A percentile compares a stretch with the other conserved stretches of the same genome.
These are phyloP conservation scores for Athene noctua DNA, from an alignment of 2,113 vertebrate genomes.

Conservation along the genomic window DNA sequence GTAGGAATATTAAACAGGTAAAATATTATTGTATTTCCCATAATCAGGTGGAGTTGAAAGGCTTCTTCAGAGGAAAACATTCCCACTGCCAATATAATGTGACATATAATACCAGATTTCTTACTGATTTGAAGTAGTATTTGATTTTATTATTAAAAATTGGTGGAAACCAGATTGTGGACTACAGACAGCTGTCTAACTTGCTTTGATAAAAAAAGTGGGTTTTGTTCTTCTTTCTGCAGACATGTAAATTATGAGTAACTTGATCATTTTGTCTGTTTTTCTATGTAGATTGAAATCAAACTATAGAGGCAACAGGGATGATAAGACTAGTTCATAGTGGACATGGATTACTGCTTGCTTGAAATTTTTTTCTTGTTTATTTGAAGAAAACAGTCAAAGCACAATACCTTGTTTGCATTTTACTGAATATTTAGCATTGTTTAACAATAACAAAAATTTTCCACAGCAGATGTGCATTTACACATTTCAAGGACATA, in stretches of 20 bases:
- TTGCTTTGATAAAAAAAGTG: background rate
- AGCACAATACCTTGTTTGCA: background rate
- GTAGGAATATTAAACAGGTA: background rate
- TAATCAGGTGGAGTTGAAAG: background rate
- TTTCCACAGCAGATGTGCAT: background rate
- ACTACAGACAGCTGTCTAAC: background rate
- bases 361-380: background rate
- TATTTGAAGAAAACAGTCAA: background rate
- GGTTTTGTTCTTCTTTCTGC: background rate
- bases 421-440: background rate
- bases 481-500: background rate
- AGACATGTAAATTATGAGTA: background rate
- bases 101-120: background rate
- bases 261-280: background rate
- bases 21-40: background rate
- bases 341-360: background rate
- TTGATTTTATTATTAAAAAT: background rate
- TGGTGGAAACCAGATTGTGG: background rate
- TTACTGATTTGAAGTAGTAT: background rate
- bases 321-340: background rate
- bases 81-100: background rate
- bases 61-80: background rate
- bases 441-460: background rate
- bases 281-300: background rate
- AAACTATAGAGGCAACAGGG: background rate